Evolutionary conservation across 2,888 invertebrate species (phyloP), one percentile per base, ranked within the genome.

Genomic region (Parapristionchus giblindavisi): DNA sequence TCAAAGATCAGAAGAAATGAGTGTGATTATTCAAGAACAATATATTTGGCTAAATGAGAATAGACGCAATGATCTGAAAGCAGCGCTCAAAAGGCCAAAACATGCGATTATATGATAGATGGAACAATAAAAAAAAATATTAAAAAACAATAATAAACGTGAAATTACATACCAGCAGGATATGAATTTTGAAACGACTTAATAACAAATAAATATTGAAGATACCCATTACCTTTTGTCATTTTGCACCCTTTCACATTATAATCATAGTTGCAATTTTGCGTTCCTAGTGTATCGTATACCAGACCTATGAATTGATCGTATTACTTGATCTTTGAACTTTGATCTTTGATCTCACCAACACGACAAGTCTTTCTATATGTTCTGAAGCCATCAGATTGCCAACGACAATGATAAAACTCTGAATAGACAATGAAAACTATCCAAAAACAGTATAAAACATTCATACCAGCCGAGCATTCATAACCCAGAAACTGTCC

Each of bases 241-340:
- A 83, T 80, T 34, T 82, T 84, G 76, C 87, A 87, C 8, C 84
- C 85, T 63, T 83, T 83, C 63, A 87, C 86, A 73, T 87, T 87
- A 76, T 83, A 87, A 74, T 87, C 87, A 77, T 87, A 87, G 77
- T 87, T 87, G 72, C 87, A 87, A 76, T 87, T 88, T 76, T 88
- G 87, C 1, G 87, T 87, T 32, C 87, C 87, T 43, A 80, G 72
- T 17, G 85, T 85, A 75, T 87, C 87, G 76, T 84, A 87, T 1
- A 87, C 87, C 27, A 87, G 81, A 27, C 86, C 85, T 81, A 56
- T 40, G 77, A 52, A 34, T 17, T 0, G 14, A n/a, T n/a, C n/a
- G n/a, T n/a, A n/a, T n/a, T n/a, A n/a, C n/a, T n/a, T 34, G 27
- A n/a, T n/a, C n/a, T n/a, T n/a, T n/a, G n/a, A n/a, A n/a, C n/a